Base-by-base conservation (phyloP, 2,888 invertebrate species). In the Esperia sulphurella region DNA sequence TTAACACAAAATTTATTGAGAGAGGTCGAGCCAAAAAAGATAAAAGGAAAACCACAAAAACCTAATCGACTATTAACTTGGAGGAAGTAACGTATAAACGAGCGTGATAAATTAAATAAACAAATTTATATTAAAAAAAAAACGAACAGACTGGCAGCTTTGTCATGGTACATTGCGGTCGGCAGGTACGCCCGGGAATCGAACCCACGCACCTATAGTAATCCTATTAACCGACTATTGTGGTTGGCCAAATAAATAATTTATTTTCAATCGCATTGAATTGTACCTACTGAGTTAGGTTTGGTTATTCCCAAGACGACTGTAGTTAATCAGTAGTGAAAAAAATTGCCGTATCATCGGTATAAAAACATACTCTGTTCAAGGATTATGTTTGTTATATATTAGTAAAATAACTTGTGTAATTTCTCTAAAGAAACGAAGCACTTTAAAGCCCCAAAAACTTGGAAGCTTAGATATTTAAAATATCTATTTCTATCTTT, bases 61-160 rank as follows among this genome's bases (percentile, higher is more conserved):
- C 63, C 68, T 82, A 85, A 87, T 84, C 79, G 84, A 71, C 72
- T 79, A 75, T 81, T 21, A 83, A 78, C 73, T 67, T 66, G 71
- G 68, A 84, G 85, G 86, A 87, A 85, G 85, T 85, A 75, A 77
- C 83, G 71, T 76, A 83, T 85, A 86, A 86, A 84, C 81, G 84
- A 79, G 76, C 83, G 82, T 84, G 83, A 76, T 86, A 83, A 87
- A 87, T 87, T 87, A 87, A 86, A 87, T 86, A 87, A 87, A 88
- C 88, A 86, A 84, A 85, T 84, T 83, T 84, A 84, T 85, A n/a
- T n/a, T n/a, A 85, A 83, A 71, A 63, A 68, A 62, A 55, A 63
- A 61, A 68, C 66, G 59, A 70, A 70, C 79, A 77, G 77, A 75
- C 79, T 71, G 76, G 62, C 61, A 67, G 54, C 59, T 74, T 80